Evolutionary conservation across 1,140 invertebrate species (phyloP).

Genomic region (Coelopa frigida): DNA sequence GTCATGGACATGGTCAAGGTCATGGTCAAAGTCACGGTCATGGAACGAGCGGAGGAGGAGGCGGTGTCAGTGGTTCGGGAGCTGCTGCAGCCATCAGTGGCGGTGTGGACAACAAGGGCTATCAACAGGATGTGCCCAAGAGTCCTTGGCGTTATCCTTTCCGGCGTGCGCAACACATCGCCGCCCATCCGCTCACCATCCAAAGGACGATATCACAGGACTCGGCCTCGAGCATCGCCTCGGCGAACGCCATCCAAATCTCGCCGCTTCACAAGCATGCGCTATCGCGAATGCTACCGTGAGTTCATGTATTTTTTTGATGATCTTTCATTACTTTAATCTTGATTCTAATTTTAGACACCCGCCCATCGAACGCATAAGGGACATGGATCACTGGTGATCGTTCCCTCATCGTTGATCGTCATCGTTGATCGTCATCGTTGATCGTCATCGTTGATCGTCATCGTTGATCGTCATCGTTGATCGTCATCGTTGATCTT

Average conservation of each 20-base stretch:
- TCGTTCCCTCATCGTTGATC: not conserved
- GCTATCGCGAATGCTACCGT: slow-evolving; percentile 42
- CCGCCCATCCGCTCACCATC: slow-evolving; percentile 27
- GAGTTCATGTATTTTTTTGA: too few species aligned
- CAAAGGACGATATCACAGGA: slow-evolving; percentile 44
- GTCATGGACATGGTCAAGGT: slow-evolving; percentile 5
- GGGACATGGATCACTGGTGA: slow-evolving; percentile 43
- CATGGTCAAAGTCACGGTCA: not conserved
- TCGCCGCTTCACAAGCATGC: slow-evolving; percentile 40
- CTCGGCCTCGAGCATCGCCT: slow-evolving; percentile 43
- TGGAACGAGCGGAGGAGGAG: not conserved
- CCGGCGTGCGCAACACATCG: slow-evolving; percentile 30
- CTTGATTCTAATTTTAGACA: slow-evolving; percentile 24
- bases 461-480: not conserved
- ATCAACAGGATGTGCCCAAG: slow-evolving; percentile 54
- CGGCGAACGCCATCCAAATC: slow-evolving; percentile 40
- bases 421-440: not conserved
- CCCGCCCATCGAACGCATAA: slow-evolving; percentile 38
- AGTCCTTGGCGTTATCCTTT: slow-evolving; percentile 54
- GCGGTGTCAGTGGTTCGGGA: not conserved
- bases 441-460: not conserved
- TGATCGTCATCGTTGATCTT: not conserved
- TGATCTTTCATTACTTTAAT: too few species aligned
- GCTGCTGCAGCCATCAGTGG: slow-evolving; percentile 12
- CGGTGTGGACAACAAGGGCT: slow-evolving; percentile 52